Percentiles rank a stretch among this genome's conserved stretches.
Conservation (phyloP, 2,113 vertebrate species). For the Leiothrix lutea region DNA sequence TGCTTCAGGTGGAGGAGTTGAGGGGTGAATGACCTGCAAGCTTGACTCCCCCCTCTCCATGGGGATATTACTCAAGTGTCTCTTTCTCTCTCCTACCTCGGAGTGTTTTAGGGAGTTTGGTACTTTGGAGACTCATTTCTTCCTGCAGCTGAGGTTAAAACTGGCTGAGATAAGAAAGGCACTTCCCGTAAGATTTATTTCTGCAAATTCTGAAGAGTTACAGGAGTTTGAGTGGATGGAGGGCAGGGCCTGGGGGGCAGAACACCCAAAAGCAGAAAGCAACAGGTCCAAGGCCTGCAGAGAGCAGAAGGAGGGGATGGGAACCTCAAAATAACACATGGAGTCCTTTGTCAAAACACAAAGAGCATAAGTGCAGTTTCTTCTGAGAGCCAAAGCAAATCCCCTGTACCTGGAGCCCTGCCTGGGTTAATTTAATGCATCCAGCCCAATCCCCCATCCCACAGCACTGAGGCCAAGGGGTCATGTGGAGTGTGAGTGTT, state of each 20-base stretch:
- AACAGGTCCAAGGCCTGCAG: not conserved
- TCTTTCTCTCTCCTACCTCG: not conserved
- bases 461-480: not conserved
- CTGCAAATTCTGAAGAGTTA: fast-evolving
- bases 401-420: not conserved
- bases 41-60: not conserved
- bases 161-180: not conserved
- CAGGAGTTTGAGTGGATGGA: not conserved
- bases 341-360: not conserved
- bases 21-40: not conserved
- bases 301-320: not conserved
- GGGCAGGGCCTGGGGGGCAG: fast-evolving
- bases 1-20: not conserved
- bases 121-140: not conserved
- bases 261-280: not conserved
- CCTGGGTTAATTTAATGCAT: not conserved
- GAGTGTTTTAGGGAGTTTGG: not conserved
- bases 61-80: not conserved
- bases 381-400: not conserved
- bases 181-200: not conserved
- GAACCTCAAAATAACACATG: not conserved
- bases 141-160: not conserved
- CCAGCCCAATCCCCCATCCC: not conserved
- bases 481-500: not conserved
- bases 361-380: not conserved